phyloP scores from a whole-genome alignment of 1,140 invertebrate species.

The Brachionus rubens region DNA sequence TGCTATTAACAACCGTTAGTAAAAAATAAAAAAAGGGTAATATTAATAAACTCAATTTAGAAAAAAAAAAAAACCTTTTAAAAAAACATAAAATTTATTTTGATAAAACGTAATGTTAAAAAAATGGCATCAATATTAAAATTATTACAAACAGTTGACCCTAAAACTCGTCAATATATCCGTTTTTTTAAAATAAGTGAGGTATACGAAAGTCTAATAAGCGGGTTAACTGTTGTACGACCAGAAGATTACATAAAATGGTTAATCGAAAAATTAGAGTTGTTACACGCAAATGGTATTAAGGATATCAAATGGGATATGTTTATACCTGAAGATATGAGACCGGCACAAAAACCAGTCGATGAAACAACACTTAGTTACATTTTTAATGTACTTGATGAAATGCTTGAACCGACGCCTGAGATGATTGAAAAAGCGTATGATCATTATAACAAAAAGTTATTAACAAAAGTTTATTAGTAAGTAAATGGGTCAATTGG shows the following conservation, averaged over 20 bases:
- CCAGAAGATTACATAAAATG: conserved; percentile 29
- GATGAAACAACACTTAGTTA: conserved; percentile 43
- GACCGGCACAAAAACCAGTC: conserved; percentile 48
- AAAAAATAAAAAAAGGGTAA: not conserved
- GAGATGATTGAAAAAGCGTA: conserved; percentile 56
- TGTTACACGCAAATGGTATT: not conserved
- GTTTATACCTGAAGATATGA: conserved; percentile 56
- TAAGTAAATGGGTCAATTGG: conserved; percentile 47
- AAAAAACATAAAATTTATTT: not conserved
- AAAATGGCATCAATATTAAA: conserved; percentile 43
- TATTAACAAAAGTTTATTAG: conserved; percentile 54
- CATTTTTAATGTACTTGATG: conserved; percentile 37
- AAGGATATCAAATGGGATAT: conserved; percentile 50
- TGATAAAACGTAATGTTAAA: not conserved
- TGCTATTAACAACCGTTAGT: not conserved
- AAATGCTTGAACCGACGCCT: conserved; percentile 50
- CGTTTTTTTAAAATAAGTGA: conserved; percentile 43
- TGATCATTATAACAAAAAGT: conserved; percentile 54
- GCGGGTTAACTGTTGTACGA: conserved; percentile 28
- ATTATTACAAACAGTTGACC: conserved; percentile 38
- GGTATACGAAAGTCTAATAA: conserved; percentile 42
- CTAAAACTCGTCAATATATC: conserved; percentile 44
- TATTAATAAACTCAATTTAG: not conserved
- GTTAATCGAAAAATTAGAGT: conserved; percentile 39
- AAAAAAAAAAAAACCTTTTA: not conserved